Evolutionary conservation across 2,888 invertebrate genomes (phyloP), one percentile per base, ranked within the genome.

Genomic region (Melieria picta): DNA sequence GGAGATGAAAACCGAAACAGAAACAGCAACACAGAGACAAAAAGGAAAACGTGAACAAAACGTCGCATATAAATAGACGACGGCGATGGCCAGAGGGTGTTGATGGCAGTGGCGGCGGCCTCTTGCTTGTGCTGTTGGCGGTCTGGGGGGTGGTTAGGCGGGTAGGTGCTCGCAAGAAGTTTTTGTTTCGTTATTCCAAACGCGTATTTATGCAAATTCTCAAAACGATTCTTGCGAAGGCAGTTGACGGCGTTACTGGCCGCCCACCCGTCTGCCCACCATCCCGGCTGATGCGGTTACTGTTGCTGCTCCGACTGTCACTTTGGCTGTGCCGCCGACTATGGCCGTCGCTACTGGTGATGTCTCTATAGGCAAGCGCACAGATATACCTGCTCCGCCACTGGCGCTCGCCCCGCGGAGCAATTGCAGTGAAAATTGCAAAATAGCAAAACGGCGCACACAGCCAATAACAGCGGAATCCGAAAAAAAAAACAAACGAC

Each of bases 201-300:
- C 77, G 77, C 75, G 77, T 76, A 76, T 75, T 76, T 77, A 77
- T 77, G 77, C 75, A 77, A 77, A 77, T 77, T 76, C 73, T 63
- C 75, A 77, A 76, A 76, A 74, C 62, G 75, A 75, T 72, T 74
- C 65, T 68, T 46, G 61, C 74, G 63, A 64, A 60, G 58, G 57
- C 66, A 71, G 60, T 30, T 30, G 30, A 30, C 30, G 30, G 30
- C 30, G 30, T 2, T 30, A 56, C 67, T 71, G 69, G 62, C 73
- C 55, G 58, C 47, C 72, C 45, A 43, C 30, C 10, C 62, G 47
- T 65, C 48, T 57, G 68, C 71, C 64, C 67, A 50, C 64, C 64
- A 43, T 65, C 50, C 45, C 65, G 66, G 69, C 61, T 65, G 52
- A 57, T 64, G 63, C 46, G 30, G 58, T 48, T 64, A 43, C 42